Evolutionary conservation across 2,888 invertebrate genomes (phyloP).

Genomic region (Silvanus unidentatus): DNA sequence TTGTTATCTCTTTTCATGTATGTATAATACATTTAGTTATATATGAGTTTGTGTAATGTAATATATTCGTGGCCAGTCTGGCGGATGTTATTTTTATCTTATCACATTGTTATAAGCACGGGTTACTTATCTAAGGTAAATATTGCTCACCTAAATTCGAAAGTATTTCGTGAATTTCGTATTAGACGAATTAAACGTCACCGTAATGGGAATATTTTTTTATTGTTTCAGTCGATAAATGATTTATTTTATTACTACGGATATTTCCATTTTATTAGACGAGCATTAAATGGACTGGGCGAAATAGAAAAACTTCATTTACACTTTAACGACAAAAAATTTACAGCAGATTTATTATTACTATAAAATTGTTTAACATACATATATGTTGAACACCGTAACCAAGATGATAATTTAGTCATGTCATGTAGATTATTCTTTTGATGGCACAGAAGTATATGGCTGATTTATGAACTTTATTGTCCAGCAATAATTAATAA

Average conservation of each 20-base stretch:
- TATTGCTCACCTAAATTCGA: slow-evolving; percentile 34
- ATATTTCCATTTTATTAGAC: too few relatives aligned
- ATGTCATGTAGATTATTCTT: too few relatives aligned
- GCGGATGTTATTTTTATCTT: slow-evolving; percentile 34
- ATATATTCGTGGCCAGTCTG: slow-evolving; percentile 30
- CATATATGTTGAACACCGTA: not conserved
- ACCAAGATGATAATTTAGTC: not conserved
- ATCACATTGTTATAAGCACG: slow-evolving; percentile 29
- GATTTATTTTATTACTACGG: too few relatives aligned
- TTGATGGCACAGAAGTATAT: too few relatives aligned
- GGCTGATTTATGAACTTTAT: too few relatives aligned
- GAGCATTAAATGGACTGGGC: too few relatives aligned
- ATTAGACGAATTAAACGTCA: too few relatives aligned
- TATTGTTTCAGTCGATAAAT: too few relatives aligned
- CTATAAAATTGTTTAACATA: not conserved
- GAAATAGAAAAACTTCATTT: slow-evolving; percentile 7
- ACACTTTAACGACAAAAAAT: slow-evolving; percentile 13
- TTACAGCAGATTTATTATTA: slow-evolving; percentile 9
- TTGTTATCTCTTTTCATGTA: too few relatives aligned
- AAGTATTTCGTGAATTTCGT: slow-evolving; percentile 11
- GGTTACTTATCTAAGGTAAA: slow-evolving; percentile 33
- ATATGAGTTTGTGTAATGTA: slow-evolving; percentile 6
- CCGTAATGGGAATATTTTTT: too few relatives aligned
- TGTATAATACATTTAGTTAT: too few relatives aligned
- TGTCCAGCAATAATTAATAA: too few relatives aligned